These are phyloP conservation scores for Leptatherina wallacei DNA, from an alignment of 2,797 vertebrate genomes.

Conservation along the genomic window DNA sequence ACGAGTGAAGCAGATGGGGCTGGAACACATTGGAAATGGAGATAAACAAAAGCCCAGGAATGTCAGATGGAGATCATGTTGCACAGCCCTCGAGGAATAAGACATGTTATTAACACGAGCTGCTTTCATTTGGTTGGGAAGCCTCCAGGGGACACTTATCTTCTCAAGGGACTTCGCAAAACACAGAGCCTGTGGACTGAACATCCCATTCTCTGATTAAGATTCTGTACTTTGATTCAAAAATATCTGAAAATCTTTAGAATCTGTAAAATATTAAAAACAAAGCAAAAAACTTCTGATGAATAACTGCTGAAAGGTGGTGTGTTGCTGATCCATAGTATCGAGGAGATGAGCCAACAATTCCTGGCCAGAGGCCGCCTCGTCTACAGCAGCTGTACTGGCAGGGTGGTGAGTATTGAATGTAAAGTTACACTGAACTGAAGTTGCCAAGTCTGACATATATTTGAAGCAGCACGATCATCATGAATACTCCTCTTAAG, in stretches of 20 bases:
- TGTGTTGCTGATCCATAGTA: constrained; percentile 52
- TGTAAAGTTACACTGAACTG: constrained; percentile 44
- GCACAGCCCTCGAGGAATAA: constrained; percentile 75
- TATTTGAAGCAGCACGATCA: constrained; percentile 39
- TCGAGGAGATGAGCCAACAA: constrained; percentile 48
- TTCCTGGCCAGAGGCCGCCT: constrained; percentile 41
- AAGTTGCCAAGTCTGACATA: constrained; percentile 55
- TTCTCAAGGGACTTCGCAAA: constrained; percentile 60
- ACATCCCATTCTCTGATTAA: constrained; percentile 6
- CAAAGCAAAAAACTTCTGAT: background rate
- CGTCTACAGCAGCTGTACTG: constrained; percentile 40
- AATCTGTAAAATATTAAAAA: background rate
- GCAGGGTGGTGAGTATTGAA: constrained; percentile 55
- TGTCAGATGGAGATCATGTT: constrained; percentile 79
- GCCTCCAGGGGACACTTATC: constrained; percentile 55
- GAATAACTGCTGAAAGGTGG: constrained; percentile 25
- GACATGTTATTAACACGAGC: constrained; percentile 76
- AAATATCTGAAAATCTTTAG: background rate
- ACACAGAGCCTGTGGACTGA: constrained; percentile 11
- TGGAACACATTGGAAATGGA: constrained; percentile 64
- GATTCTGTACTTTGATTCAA: constrained; percentile 4
- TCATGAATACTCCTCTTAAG: constrained; percentile 44
- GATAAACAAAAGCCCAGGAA: constrained; percentile 81
- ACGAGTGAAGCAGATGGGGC: constrained; percentile 73
- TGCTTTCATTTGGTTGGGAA: constrained; percentile 56